Conservation (phyloP, 2,113 vertebrate genomes). For the Barbus barbus region DNA sequence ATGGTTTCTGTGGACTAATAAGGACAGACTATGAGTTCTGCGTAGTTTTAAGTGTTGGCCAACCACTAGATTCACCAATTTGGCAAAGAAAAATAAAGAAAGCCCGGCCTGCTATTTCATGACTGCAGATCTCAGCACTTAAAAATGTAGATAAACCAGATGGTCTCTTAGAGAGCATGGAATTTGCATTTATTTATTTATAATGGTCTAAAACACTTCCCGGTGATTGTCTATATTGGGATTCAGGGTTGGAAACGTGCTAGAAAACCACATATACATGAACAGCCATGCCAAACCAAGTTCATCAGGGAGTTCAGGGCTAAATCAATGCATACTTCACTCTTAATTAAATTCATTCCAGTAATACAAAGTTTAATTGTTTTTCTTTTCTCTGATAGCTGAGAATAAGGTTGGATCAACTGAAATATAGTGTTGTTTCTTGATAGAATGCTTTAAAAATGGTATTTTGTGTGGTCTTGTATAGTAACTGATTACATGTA, state of each 20-base stretch:
- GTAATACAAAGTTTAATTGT: conserved; percentile 42
- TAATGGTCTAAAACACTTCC: conserved; percentile 74
- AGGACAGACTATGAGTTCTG: not conserved
- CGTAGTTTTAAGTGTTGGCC: conserved; percentile 1
- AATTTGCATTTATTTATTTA: conserved; percentile 74
- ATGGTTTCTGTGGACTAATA: conserved; percentile 45
- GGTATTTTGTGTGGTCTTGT: no score
- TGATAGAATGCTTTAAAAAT: not conserved
- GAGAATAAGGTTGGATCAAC: not conserved
- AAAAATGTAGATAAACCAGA: conserved; percentile 75
- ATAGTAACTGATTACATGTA: no score
- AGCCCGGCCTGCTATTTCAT: conserved; percentile 68
- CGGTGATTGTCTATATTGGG: conserved; percentile 72
- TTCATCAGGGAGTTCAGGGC: conserved; percentile 72
- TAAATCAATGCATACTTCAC: conserved; percentile 75
- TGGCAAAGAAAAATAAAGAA: conserved; percentile 28
- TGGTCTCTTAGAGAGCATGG: conserved; percentile 63
- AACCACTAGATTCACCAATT: conserved; percentile 16
- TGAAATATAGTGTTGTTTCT: not conserved
- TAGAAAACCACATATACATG: conserved; percentile 67
- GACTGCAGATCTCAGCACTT: conserved; percentile 59
- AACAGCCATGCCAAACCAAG: conserved; percentile 66
- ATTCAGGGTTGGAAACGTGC: conserved; percentile 65
- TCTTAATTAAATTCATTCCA: conserved; percentile 64
- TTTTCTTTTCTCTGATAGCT: conserved; percentile 2